Evolutionary conservation across 2,888 invertebrate genomes (phyloP).

Genomic region (Cheilosia urbana): DNA sequence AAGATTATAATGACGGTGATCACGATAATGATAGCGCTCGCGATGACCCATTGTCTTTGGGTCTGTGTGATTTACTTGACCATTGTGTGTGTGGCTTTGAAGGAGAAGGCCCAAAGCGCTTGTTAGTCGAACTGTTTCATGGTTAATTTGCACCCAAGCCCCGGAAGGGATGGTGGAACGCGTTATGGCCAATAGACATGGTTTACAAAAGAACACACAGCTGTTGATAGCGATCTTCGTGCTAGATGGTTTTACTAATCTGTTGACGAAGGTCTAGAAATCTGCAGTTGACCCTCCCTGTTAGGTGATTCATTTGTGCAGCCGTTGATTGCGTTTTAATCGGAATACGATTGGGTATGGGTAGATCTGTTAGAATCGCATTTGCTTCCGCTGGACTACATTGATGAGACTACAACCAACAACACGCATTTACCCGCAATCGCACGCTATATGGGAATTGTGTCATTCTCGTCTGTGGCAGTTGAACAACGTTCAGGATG

Average conservation of each 20-base stretch:
- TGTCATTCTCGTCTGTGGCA: slow-evolving; percentile 34
- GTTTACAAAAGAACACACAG: slow-evolving; percentile 1
- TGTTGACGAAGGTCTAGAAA: slow-evolving; percentile 32
- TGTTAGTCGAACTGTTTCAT: slow-evolving; percentile 63
- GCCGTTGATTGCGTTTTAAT: slow-evolving; percentile 12
- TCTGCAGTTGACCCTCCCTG: slow-evolving; percentile 44
- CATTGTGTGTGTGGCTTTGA: slow-evolving; percentile 50
- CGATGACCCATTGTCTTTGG: slow-evolving; percentile 68
- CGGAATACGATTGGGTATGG: slow-evolving; percentile 22
- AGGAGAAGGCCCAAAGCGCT: slow-evolving; percentile 4
- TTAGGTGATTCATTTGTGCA: slow-evolving; percentile 10
- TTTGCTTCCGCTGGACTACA: slow-evolving; percentile 41
- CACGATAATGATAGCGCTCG: slow-evolving; percentile 68
- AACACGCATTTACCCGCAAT: slow-evolving; percentile 16
- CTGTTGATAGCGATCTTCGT: slow-evolving; percentile 33
- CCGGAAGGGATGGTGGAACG: slow-evolving; percentile 48
- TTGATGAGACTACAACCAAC: neutral
- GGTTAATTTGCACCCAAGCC: slow-evolving; percentile 66
- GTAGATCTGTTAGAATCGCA: slow-evolving; percentile 28
- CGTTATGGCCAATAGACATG: slow-evolving; percentile 17
- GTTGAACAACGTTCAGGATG: slow-evolving; percentile 33
- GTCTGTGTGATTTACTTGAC: slow-evolving; percentile 71
- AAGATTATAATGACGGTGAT: slow-evolving; percentile 68
- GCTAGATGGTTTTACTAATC: slow-evolving; percentile 13
- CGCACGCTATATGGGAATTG: slow-evolving; percentile 28